Percentiles rank a stretch among this genome's conserved stretches.
Evolutionary conservation across 2,797 vertebrate genomes (phyloP).

Genomic region (Gadopsis marmoratus): DNA sequence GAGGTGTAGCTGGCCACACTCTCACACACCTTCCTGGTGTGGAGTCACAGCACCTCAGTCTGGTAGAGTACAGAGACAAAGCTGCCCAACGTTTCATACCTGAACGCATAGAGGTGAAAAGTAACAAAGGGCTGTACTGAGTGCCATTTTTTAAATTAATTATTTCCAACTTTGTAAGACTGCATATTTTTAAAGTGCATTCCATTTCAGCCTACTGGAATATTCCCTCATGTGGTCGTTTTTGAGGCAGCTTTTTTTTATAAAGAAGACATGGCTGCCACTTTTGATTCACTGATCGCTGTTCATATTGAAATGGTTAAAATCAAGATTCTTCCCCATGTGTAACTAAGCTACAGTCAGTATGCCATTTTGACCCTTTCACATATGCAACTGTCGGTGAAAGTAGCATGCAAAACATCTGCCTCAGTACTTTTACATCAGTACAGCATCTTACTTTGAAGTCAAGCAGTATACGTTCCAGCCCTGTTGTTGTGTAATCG

Average conservation of each 20-base stretch:
- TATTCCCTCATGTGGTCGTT: too few relatives aligned
- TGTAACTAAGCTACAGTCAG: neutral
- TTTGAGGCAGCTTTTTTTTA: too few relatives aligned
- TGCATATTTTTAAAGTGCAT: too few relatives aligned
- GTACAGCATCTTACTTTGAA: neutral
- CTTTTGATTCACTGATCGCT: too few relatives aligned
- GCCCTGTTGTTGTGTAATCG: neutral
- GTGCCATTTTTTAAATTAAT: too few relatives aligned
- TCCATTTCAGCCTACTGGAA: too few relatives aligned
- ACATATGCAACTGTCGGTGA: neutral
- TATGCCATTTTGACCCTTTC: neutral
- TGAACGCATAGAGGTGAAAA: neutral
- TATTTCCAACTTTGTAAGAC: too few relatives aligned
- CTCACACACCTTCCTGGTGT: conserved; percentile 3
- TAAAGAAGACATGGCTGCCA: too few relatives aligned
- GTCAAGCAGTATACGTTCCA: neutral
- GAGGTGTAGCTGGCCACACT: neutral
- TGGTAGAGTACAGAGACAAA: neutral
- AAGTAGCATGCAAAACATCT: neutral
- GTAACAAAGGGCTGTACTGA: too few relatives aligned
- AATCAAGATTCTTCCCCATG: neutral
- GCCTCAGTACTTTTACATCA: neutral
- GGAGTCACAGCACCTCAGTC: neutral
- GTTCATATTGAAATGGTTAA: neutral
- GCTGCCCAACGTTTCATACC: neutral